Evolutionary conservation across 2,113 vertebrate species (phyloP), one percentile per base, ranked within the genome.

Genomic region (Corydoras sp.): DNA sequence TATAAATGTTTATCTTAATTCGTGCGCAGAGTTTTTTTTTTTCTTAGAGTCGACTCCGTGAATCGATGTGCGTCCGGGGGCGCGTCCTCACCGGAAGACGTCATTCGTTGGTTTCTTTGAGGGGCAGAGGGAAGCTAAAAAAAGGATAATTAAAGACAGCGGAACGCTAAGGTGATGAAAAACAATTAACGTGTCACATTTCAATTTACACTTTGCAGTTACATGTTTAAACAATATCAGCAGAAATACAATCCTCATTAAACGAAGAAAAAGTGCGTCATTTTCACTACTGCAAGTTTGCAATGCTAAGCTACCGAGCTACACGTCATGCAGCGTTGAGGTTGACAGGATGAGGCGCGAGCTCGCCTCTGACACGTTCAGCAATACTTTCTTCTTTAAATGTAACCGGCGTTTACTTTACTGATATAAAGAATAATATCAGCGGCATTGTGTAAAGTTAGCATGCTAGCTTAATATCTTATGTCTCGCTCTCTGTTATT

Each of bases 71-170:
- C 12, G 12, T n/a, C 54, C 11, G 63, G 65, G 65, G 65, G 65
- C 9, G 53, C 10, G 65, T 67, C 65, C 32, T 58, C 0, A 18
- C 54, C 54, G 66, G 66, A 68, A 68, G 31, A 68, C 10, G 2
- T 31, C 18, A 68, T 58, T 68, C 54, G 15, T 35, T 32, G 29
- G 11, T n/a, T 8, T 55, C 10, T 56, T 15, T 67, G 53, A 55
- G 31, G 30, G 6, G 65, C 30, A 6, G 10, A 5, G 13, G 5
- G 12, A 5, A 2, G 12, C 3, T 31, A 24, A 32, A 50, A 2
- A 7, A 66, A 6, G 2, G 13, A 10, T 53, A 10, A 58, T 0
- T 15, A 5, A 32, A 12, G 32, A n/a, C 54, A 14, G 54, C 3
- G 13, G 12, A n/a, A n/a, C 35, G 35, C 14, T 56, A 7, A 56